A percentile compares a stretch with the other conserved stretches of the same genome.
These are phyloP conservation scores for Leistus spinibarbis DNA, from an alignment of 2,888 invertebrate species.

Conservation along the genomic window DNA sequence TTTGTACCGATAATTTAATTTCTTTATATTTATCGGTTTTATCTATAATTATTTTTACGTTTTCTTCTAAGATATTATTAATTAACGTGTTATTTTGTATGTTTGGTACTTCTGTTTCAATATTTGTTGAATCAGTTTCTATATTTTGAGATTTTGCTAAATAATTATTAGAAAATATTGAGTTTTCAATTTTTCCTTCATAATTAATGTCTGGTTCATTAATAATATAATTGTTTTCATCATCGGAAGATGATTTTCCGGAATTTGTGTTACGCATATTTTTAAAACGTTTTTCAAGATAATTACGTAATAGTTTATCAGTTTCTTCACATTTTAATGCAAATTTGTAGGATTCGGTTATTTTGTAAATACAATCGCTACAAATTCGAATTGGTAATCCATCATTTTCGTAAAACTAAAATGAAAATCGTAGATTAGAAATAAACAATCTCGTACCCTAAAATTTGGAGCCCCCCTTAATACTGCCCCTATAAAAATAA, in stretches of 20 bases:
- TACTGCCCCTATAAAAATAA: too few relatives aligned
- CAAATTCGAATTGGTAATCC: neutral
- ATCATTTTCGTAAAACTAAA: neutral
- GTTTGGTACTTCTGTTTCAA: neutral
- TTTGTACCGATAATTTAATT: neutral
- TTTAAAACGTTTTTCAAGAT: neutral
- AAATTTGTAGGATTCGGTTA: neutral
- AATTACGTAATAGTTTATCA: neutral
- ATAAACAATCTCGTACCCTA: too few relatives aligned
- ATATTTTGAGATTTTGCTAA: too few relatives aligned
- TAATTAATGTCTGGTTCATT: neutral
- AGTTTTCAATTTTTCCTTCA: neutral
- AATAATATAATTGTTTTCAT: too few relatives aligned
- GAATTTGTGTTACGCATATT: neutral
- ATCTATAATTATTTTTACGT: neutral
- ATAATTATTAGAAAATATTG: too few relatives aligned
- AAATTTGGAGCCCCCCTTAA: too few relatives aligned
- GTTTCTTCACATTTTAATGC: neutral
- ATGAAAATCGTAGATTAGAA: too few relatives aligned
- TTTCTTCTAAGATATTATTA: neutral
- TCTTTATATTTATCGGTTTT: neutral
- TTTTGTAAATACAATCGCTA: neutral
- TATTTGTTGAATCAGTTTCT: neutral
- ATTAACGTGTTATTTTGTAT: neutral
- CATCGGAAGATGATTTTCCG: neutral